Evolutionary conservation across 2,113 vertebrate genomes (phyloP).

Genomic region (Syngnathus scovelli): DNA sequence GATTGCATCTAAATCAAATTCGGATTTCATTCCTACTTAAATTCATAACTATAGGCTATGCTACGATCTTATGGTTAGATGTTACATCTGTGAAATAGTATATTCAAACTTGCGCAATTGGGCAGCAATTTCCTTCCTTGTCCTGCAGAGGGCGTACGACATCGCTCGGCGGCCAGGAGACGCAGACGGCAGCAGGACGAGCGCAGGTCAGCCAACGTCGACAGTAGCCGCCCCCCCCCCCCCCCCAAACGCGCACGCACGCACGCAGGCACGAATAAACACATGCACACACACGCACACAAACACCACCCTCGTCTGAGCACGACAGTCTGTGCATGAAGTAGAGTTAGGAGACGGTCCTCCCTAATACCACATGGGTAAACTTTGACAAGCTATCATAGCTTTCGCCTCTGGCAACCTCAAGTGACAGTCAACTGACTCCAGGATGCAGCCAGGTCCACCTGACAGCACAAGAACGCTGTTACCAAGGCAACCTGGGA

Average conservation of each 20-base stretch:
- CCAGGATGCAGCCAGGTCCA: background rate
- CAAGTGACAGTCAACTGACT: background rate
- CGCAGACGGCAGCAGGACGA: slow-evolving; percentile 18
- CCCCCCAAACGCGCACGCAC: too few relatives aligned
- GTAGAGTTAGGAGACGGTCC: background rate
- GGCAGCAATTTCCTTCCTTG: too few relatives aligned
- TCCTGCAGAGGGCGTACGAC: slow-evolving; percentile 47
- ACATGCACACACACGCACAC: too few relatives aligned
- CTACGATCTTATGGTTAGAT: too few relatives aligned
- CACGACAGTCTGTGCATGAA: too few relatives aligned
- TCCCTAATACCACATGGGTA: background rate
- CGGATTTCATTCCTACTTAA: too few relatives aligned
- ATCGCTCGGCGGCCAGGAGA: slow-evolving; percentile 29
- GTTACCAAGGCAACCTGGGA: background rate
- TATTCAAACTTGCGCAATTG: too few relatives aligned
- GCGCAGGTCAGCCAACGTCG: slow-evolving; percentile 26
- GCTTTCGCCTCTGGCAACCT: background rate
- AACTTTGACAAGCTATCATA: background rate
- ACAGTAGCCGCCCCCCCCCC: background rate
- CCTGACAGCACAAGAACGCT: background rate
- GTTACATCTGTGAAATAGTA: too few relatives aligned
- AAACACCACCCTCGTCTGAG: too few relatives aligned
- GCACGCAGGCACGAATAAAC: too few relatives aligned
- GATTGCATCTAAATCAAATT: too few relatives aligned
- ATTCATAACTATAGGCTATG: too few relatives aligned